Conservation (phyloP, 2,888 invertebrate species). For the Orthonevra nobilis region DNA sequence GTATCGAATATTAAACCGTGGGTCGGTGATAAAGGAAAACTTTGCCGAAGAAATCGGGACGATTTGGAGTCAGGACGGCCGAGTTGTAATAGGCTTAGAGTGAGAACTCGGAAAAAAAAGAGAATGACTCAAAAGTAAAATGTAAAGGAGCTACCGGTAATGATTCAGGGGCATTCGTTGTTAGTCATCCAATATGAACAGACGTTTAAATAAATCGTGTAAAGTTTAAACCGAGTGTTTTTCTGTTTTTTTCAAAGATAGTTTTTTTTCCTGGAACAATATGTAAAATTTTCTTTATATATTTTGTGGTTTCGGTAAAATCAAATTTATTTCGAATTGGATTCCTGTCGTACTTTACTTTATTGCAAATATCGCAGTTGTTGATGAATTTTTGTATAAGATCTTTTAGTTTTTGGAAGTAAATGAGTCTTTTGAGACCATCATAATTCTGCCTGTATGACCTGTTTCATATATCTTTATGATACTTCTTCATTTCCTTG, state of each 20-base stretch:
- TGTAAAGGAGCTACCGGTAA: no score
- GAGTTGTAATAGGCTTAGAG: background rate
- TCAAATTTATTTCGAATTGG: no score
- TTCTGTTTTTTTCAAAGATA: no score
- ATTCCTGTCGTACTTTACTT: background rate
- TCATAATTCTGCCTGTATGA: background rate
- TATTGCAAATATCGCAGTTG: background rate
- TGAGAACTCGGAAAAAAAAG: no score
- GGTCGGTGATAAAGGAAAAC: background rate
- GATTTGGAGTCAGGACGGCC: constrained; percentile 4
- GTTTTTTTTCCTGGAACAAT: no score
- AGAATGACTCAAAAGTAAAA: no score
- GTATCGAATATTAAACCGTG: background rate
- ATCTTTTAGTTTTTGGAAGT: background rate
- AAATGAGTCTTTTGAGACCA: background rate
- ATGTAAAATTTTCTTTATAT: no score
- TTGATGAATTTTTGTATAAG: background rate
- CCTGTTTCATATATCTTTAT: background rate
- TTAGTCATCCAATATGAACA: no score
- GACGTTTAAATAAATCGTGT: no score
- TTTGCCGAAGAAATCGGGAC: background rate
- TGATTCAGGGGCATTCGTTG: no score
- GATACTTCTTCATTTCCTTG: background rate
- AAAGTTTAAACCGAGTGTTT: no score
- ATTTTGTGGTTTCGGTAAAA: no score